phyloP scores from a whole-genome alignment of 2,888 invertebrate genomes.

The Plebejus argus region DNA sequence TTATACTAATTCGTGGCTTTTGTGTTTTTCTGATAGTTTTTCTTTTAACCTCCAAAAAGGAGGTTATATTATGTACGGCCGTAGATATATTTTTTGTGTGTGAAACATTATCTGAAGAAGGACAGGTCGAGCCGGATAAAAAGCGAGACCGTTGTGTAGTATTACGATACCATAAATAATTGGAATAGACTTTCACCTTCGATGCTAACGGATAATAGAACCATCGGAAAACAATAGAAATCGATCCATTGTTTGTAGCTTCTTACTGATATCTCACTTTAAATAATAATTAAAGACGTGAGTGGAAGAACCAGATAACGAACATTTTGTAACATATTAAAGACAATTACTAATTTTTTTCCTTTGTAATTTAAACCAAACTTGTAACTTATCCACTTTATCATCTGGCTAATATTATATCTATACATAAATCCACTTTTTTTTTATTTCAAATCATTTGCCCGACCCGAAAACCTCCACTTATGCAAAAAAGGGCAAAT shows the following conservation, averaged over 20 bases:
- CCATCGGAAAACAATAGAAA: conserved; percentile 22
- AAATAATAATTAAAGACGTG: too few species aligned
- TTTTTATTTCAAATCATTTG: too few species aligned
- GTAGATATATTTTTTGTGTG: not conserved
- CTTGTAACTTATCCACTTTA: too few species aligned
- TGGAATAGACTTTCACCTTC: conserved; percentile 27
- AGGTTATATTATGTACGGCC: not conserved
- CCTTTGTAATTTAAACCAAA: too few species aligned
- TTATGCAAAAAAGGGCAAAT: too few species aligned
- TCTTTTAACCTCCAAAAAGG: not conserved
- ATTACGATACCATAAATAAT: conserved; percentile 15
- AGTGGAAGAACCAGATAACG: too few species aligned
- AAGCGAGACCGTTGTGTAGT: not conserved
- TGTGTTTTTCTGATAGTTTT: not conserved
- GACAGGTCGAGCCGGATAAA: not conserved
- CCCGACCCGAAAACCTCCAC: too few species aligned
- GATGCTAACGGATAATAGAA: conserved; percentile 13
- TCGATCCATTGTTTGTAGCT: conserved; percentile 14
- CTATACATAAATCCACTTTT: too few species aligned
- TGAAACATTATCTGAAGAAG: not conserved
- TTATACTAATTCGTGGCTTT: too few species aligned
- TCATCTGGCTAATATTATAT: too few species aligned
- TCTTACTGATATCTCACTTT: not conserved
- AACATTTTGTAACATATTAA: too few species aligned
- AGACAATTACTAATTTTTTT: too few species aligned